These are phyloP conservation scores for Hololepta plana DNA, from an alignment of 2,888 invertebrate species.

Conservation along the genomic window DNA sequence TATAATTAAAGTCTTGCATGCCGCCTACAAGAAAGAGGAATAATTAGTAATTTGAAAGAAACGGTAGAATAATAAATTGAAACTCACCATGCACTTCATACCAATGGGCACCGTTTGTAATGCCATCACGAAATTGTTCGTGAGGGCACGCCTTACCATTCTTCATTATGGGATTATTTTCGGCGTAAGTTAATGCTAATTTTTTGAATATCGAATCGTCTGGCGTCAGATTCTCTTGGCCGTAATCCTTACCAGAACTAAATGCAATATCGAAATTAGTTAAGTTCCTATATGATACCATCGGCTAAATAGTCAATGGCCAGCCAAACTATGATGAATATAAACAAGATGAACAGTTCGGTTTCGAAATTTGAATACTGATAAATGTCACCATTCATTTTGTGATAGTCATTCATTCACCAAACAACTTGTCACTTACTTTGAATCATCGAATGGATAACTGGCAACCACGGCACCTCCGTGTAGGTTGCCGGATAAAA, in stretches of 20 bases:
- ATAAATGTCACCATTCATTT: no score
- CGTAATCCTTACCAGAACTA: conserved; percentile 39
- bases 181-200: conserved; percentile 59
- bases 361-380: no score
- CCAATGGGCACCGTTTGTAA: conserved; percentile 89
- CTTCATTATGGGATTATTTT: conserved; percentile 57
- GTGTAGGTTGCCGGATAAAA: conserved; percentile 84
- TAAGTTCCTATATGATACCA: no score
- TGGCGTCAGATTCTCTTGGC: conserved; percentile 57
- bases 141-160: conserved; percentile 50
- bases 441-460: conserved; percentile 85
- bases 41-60: conserved; percentile 5
- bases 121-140: conserved; percentile 58
- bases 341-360: no score
- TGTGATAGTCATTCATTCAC: no score
- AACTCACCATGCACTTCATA: conserved; percentile 58
- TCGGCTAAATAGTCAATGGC: no score
- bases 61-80: conserved; percentile 1
- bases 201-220: conserved; percentile 68
- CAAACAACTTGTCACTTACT: no score
- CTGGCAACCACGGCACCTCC: conserved; percentile 97
- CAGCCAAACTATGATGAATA: no score
- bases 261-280: no score
- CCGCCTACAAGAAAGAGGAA: conserved; percentile 43
- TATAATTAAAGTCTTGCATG: conserved; percentile 98